Evolutionary conservation across 2,888 invertebrate genomes (phyloP).

Genomic region (Cristatella mucedo): DNA sequence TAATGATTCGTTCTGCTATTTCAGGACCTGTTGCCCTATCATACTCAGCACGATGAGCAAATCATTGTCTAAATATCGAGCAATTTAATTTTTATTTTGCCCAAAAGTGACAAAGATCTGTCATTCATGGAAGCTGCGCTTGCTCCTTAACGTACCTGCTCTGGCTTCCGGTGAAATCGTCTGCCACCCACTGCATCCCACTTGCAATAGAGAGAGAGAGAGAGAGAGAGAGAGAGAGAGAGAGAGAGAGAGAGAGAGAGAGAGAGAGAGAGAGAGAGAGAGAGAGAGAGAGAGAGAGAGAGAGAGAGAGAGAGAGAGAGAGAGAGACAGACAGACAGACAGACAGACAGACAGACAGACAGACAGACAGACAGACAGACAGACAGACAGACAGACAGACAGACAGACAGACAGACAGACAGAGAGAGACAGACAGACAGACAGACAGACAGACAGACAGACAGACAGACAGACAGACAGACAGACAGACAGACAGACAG

Average conservation of each 20-base stretch:
- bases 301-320: conserved; percentile 7
- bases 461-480: conserved; percentile 13
- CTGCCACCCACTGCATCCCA: too few species aligned
- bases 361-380: conserved; percentile 12
- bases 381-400: conserved; percentile 12
- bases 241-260: conserved; percentile 12
- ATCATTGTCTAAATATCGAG: too few species aligned
- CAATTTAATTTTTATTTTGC: too few species aligned
- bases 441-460: conserved; percentile 14
- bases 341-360: conserved; percentile 13
- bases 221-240: conserved; percentile 9
- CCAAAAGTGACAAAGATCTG: too few species aligned
- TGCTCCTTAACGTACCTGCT: too few species aligned
- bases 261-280: conserved; percentile 10
- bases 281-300: conserved; percentile 7
- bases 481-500: conserved; percentile 10
- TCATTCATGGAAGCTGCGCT: too few species aligned
- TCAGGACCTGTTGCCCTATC: too few species aligned
- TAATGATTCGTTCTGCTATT: too few species aligned
- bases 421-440: conserved; percentile 13
- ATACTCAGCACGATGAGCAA: too few species aligned
- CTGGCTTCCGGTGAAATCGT: too few species aligned
- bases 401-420: conserved; percentile 10
- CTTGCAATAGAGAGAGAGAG: too few species aligned
- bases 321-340: conserved; percentile 1